A percentile compares a stretch with the other conserved stretches of the same genome.
Conservation (phyloP, 2,797 vertebrate species). For the Betta splendens region DNA sequence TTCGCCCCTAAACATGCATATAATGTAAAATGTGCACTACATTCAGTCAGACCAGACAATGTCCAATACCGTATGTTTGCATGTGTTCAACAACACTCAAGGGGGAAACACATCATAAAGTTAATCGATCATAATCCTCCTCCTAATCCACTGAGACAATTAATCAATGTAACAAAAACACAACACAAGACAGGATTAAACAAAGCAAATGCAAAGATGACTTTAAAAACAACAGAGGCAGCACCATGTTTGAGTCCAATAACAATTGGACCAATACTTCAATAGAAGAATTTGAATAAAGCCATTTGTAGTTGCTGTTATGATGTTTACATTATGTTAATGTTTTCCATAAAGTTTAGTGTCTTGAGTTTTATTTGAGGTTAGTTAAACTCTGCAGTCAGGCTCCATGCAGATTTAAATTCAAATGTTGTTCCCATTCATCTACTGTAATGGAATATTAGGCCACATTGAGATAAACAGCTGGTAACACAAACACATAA, state of each 20-base stretch:
- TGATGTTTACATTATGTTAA: background rate
- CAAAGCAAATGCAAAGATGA: too few relatives aligned
- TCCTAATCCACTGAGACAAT: conserved; percentile 10
- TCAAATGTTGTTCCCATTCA: background rate
- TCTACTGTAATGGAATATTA: background rate
- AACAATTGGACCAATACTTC: too few relatives aligned
- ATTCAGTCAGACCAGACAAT: background rate
- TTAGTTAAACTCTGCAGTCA: background rate
- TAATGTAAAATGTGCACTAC: conserved; percentile 11
- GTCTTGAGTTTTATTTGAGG: background rate
- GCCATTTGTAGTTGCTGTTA: background rate
- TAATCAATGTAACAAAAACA: conserved; percentile 21
- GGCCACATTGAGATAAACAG: background rate
- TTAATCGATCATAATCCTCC: conserved; percentile 2
- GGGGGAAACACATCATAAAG: conserved; percentile 7
- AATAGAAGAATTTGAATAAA: background rate
- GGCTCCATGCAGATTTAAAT: background rate
- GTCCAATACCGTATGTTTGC: conserved; percentile 1
- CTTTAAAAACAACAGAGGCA: conserved; percentile 2
- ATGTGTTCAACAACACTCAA: background rate
- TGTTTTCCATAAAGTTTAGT: background rate
- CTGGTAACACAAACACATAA: background rate
- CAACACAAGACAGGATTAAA: conserved; percentile 19
- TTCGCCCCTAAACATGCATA: conserved; percentile 24
- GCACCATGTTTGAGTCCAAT: background rate